These are phyloP conservation scores for Pteropus alecto DNA, from an alignment of 2,113 vertebrate genomes.

Conservation along the genomic window DNA sequence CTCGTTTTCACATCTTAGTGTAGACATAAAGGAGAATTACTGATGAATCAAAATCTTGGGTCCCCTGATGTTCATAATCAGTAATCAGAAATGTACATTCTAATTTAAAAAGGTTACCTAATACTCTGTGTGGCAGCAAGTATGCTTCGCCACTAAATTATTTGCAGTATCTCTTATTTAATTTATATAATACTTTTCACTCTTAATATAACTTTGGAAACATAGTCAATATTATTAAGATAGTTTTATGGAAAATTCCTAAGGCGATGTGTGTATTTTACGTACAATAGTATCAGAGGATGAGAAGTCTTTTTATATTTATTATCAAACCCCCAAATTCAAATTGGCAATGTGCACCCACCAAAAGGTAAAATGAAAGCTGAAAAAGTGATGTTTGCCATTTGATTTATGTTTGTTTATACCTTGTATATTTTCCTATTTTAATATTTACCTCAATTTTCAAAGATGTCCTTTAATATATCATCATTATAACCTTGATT, in stretches of 20 bases:
- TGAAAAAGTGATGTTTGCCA: not conserved
- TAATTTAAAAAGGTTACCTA: constrained; percentile 69
- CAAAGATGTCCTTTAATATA: not conserved
- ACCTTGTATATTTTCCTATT: not conserved
- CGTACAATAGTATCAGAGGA: not conserved
- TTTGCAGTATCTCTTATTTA: constrained; percentile 47
- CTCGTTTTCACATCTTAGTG: constrained; percentile 49
- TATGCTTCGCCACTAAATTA: constrained; percentile 27
- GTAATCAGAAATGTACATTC: constrained; percentile 71
- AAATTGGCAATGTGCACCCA: not conserved
- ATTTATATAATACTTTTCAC: constrained; percentile 26
- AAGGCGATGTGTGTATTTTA: not conserved
- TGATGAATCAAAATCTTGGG: constrained; percentile 64
- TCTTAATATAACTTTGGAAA: constrained; percentile 39
- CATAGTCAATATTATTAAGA: not conserved
- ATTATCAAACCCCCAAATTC: not conserved
- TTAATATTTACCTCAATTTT: not conserved
- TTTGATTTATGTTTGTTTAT: not conserved
- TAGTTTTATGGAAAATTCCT: not conserved
- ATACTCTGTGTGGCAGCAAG: constrained; percentile 38
- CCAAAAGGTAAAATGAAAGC: not conserved
- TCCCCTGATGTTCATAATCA: constrained; percentile 73
- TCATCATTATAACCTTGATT: not conserved
- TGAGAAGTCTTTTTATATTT: not conserved
- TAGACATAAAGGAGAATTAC: constrained; percentile 69